A percentile compares a stretch with the other conserved stretches of the same genome.
These are phyloP conservation scores for Sebastes trivittatus DNA, from an alignment of 2,797 vertebrate species.

Conservation along the genomic window DNA sequence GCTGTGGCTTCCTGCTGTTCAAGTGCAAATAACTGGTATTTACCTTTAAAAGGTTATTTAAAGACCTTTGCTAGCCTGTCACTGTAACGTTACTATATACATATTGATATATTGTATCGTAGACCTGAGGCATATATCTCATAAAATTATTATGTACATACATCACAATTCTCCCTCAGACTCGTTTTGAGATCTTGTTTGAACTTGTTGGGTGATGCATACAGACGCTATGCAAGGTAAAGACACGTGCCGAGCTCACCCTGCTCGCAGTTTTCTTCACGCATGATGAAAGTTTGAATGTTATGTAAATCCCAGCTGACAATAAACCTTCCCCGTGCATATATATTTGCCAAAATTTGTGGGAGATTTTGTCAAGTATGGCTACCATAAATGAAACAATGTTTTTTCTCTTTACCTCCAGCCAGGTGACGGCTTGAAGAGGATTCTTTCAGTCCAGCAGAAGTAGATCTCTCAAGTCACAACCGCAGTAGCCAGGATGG, in stretches of 20 bases:
- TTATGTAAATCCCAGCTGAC: background rate
- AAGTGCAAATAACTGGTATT: background rate
- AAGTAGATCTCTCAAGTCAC: background rate
- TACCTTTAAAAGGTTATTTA: background rate
- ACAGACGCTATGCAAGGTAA: background rate
- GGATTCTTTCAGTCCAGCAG: slow-evolving; percentile 3
- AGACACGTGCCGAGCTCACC: background rate
- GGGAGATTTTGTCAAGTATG: no score
- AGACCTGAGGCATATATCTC: background rate
- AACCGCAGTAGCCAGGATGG: slow-evolving; percentile 64
- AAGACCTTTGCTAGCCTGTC: background rate
- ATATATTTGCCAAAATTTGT: background rate
- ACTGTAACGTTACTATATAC: background rate
- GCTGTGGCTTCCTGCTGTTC: background rate
- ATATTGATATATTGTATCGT: background rate
- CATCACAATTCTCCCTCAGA: background rate
- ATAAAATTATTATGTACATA: background rate
- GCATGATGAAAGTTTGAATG: slow-evolving; percentile 17
- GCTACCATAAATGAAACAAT: background rate
- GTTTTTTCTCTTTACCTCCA: slow-evolving; percentile 7
- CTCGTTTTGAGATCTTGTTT: background rate
- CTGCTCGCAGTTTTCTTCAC: background rate
- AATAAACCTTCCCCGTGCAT: background rate
- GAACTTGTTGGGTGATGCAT: background rate
- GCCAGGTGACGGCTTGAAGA: slow-evolving; percentile 17